These are phyloP conservation scores for Sylvia atricapilla DNA, from an alignment of 2,113 vertebrate species.

Conservation along the genomic window DNA sequence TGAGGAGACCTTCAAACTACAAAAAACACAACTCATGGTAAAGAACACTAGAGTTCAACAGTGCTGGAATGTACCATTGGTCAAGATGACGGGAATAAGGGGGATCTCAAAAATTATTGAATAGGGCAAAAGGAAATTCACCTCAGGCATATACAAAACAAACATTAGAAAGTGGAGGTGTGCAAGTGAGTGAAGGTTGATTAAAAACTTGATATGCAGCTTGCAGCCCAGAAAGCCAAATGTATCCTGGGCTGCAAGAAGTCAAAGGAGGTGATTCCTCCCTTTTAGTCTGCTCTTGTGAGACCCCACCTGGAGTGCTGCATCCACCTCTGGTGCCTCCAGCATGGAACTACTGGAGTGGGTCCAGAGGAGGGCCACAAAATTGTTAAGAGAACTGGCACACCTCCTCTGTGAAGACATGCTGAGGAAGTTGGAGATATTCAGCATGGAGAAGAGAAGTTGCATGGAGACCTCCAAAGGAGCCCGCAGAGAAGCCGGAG, in stretches of 20 bases:
- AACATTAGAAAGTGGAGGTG: not conserved
- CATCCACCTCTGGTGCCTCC: too few relatives aligned
- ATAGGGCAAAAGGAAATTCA: not conserved
- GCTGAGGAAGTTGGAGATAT: not conserved
- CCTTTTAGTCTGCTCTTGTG: not conserved
- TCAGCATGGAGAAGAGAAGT: not conserved
- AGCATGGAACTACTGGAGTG: not conserved
- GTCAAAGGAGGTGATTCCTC: not conserved
- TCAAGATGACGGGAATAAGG: not conserved
- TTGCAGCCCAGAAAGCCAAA: not conserved
- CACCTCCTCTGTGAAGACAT: not conserved
- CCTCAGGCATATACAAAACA: not conserved
- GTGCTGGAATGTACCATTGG: not conserved
- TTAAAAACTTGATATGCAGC: not conserved
- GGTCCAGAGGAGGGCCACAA: not conserved
- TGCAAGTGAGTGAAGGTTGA: not conserved
- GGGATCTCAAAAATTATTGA: not conserved
- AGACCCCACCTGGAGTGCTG: too few relatives aligned
- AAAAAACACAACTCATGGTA: not conserved
- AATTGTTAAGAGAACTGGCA: not conserved
- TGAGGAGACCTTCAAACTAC: not conserved
- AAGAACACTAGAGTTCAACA: not conserved
- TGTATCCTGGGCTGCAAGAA: not conserved
- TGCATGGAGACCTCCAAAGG: not conserved
- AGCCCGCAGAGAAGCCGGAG: rapidly evolving